Base-by-base conservation (phyloP, 2,797 vertebrate genomes). In the Eospalax fontanierii region DNA sequence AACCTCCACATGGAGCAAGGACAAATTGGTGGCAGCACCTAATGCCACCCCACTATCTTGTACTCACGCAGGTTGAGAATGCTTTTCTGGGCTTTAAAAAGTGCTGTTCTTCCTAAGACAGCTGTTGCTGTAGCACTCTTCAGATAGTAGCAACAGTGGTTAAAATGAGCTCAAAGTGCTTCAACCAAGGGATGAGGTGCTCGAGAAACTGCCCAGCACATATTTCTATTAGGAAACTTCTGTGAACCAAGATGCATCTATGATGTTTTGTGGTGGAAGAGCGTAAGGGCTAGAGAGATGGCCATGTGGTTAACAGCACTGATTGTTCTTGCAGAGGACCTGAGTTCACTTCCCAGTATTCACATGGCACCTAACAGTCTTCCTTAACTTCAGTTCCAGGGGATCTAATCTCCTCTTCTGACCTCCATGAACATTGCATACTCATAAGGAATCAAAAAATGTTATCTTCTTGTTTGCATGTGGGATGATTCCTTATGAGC, bases 191-290 rank as follows among this genome's bases (percentile, higher is more conserved):
- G 18, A 71, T 78, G 50, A 46, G 82, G 43, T 73, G 18, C 68
- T 83, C 6, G 43, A 54, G 66, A 6, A 43, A 63, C 92, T 26
- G 1, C 87, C 83, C 12, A 9, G 71, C 61, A 86, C 50, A 61
- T 66, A 81, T 18, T 24, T 87, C 65, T 1, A 0, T 54, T 91
- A 83, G 46, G 63, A 87, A 4, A 26, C 61, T 87, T 26, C 46
- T 87, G 0, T 73, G 43, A 90, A 92, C 28, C 46, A n/a, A 87
- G 30, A n/a, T 76, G 2, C 26, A 71, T 18, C 59, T 83, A 8
- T 83, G 54, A 38, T 95, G 33, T 71, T 87, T 87, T 50, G 15
- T 76, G 19, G n/a, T 46, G 43, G 79, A 88, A 86, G 24, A 93
- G 50, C 50, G 14, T 54, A 9, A 54, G 50, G 50, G 50, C 50